These are phyloP conservation scores for Pluvianellus socialis DNA, from an alignment of 2,113 vertebrate species.

Conservation along the genomic window DNA sequence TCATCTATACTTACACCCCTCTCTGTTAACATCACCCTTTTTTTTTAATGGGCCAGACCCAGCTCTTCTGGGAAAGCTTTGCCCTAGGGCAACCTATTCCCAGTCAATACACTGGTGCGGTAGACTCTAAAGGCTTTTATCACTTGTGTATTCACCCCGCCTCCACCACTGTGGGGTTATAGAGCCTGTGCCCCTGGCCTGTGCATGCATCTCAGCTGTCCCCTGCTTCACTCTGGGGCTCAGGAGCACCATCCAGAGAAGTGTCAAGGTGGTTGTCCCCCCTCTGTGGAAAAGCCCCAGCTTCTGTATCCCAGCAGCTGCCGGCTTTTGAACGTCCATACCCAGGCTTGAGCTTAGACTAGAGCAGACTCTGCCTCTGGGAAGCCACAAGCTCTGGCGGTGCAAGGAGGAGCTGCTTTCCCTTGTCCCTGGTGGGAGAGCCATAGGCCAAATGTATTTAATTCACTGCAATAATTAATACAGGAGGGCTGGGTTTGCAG, in stretches of 20 bases:
- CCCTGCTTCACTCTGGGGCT: background rate
- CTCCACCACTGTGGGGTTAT: accelerated
- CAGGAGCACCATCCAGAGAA: background rate
- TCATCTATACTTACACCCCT: background rate
- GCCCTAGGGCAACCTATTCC: background rate
- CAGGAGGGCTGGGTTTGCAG: background rate
- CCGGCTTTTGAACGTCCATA: accelerated
- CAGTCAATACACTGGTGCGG: background rate
- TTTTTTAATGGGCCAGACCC: background rate
- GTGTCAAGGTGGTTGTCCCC: background rate
- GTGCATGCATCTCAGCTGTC: background rate
- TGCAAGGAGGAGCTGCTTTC: background rate
- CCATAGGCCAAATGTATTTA: background rate
- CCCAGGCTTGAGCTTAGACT: background rate
- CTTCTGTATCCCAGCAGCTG: background rate
- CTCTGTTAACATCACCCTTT: background rate
- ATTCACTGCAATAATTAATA: background rate
- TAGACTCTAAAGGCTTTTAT: background rate
- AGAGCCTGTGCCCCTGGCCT: background rate
- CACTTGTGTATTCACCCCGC: background rate
- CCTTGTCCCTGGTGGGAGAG: background rate
- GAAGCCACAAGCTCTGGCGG: background rate
- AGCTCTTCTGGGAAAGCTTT: background rate
- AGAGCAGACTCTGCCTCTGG: background rate
- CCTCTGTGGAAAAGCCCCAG: background rate